These are phyloP conservation scores for Limnephilus rhombicus DNA, from an alignment of 2,888 invertebrate species.

Conservation along the genomic window DNA sequence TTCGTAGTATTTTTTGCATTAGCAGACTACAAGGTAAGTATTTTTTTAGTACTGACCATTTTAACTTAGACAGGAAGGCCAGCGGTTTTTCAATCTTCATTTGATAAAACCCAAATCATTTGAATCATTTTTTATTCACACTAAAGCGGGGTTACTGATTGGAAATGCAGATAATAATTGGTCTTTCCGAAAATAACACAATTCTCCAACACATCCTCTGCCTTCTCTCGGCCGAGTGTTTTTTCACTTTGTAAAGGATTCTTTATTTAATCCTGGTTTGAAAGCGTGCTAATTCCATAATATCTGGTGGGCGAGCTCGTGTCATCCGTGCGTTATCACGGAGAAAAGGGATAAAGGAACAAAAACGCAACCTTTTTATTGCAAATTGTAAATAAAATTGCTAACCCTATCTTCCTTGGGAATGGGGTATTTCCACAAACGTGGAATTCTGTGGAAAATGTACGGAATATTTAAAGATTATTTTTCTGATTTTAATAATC, in stretches of 20 bases:
- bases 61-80: not conserved
- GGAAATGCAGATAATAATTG: not conserved
- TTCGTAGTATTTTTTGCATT: no score
- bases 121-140: not conserved
- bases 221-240: not conserved
- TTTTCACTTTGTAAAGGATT: slow-evolving; percentile 5
- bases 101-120: not conserved
- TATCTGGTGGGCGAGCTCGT: not conserved
- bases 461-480: no score
- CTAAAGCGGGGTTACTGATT: not conserved
- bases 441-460: no score
- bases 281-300: slow-evolving; percentile 7
- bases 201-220: not conserved
- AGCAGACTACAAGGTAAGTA: no score
- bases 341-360: not conserved
- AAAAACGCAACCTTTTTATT: not conserved
- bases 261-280: slow-evolving; percentile 7
- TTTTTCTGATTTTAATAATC: no score
- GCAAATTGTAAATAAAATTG: not conserved
- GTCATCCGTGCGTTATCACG: not conserved
- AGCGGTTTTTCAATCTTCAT: not conserved
- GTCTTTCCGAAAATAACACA: not conserved
- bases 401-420: not conserved
- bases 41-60: no score
- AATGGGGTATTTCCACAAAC: no score